Evolutionary conservation across 2,113 vertebrate genomes (phyloP).

Genomic region (Micromys minutus): DNA sequence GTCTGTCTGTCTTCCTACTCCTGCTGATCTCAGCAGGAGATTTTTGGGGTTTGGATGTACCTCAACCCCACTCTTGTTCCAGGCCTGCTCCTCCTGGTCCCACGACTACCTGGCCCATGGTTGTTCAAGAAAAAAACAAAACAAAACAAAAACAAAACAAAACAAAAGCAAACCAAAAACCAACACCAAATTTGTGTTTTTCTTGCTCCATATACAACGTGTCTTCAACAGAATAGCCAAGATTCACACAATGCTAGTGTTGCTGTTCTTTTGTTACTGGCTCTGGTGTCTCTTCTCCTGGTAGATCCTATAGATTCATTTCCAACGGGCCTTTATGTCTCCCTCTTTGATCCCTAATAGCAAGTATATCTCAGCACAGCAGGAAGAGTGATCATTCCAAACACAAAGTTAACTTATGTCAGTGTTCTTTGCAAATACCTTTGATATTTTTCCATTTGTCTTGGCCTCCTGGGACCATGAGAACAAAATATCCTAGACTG

Average conservation of each 20-base stretch:
- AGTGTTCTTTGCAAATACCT: not conserved
- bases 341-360: not conserved
- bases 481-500: not conserved
- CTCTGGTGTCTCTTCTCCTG: not conserved
- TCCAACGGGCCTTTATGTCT: not conserved
- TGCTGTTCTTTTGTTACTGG: not conserved
- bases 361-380: not conserved
- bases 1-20: too few relatives aligned
- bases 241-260: not conserved
- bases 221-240: not conserved
- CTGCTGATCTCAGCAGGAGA: too few relatives aligned
- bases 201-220: not conserved
- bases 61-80: too few relatives aligned
- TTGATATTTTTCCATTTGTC: not conserved
- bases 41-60: too few relatives aligned
- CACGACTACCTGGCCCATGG: too few relatives aligned
- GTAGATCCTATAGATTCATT: not conserved
- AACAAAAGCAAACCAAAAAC: too few relatives aligned
- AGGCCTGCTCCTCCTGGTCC: too few relatives aligned
- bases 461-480: not conserved
- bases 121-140: too few relatives aligned
- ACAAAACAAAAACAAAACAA: too few relatives aligned
- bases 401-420: not conserved
- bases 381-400: not conserved
- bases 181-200: not conserved